Evolutionary conservation across 2,888 invertebrate species (phyloP), one percentile per base, ranked within the genome.

Genomic region (Lochmaea capreae): DNA sequence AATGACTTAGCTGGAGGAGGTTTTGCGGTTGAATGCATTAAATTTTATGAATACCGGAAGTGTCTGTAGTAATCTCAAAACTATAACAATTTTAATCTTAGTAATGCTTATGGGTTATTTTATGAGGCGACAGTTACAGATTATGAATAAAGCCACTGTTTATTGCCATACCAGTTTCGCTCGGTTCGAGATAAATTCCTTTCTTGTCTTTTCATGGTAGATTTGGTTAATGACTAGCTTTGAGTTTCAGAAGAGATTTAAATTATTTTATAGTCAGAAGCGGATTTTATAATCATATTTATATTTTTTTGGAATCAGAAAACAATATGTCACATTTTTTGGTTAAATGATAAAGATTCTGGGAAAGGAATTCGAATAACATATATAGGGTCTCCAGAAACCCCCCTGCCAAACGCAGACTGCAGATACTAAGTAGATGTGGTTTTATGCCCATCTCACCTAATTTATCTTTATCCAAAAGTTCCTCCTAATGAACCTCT

Each of bases 11-110:
- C 70, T 65, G 22, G 46, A 16, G 46, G 63, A 43, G 76, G 71
- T 71, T 73, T 67, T 69, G 76, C 75, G 72, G 71, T 71, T 77
- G 61, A 62, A 76, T 75, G 73, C 76, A 76, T 77, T 77, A 77
- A 78, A 79, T 78, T 77, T 78, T 76, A 78, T 77, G 77, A 74
- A 73, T 72, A 71, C 76, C 72, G 73, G 49, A 74, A 73, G 61
- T 78, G 77, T 73, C 75, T 68, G 74, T 76, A 74, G 71, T 79
- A 77, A 75, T 75, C 77, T 65, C 52, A 46, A 42, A 72, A 74
- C 76, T 72, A 71, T 77, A 78, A 77, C 78, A 76, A 79, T 79
- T 79, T 80, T 80, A 80, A 79, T 79, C 80, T 77, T 72, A 70
- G 78, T 74, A 75, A 78, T 79, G 78, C 74, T 73, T 72, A 73